Evolutionary conservation across 2,888 invertebrate species (phyloP), one percentile per base, ranked within the genome.

Genomic region (Xestoiulus laeticollis): DNA sequence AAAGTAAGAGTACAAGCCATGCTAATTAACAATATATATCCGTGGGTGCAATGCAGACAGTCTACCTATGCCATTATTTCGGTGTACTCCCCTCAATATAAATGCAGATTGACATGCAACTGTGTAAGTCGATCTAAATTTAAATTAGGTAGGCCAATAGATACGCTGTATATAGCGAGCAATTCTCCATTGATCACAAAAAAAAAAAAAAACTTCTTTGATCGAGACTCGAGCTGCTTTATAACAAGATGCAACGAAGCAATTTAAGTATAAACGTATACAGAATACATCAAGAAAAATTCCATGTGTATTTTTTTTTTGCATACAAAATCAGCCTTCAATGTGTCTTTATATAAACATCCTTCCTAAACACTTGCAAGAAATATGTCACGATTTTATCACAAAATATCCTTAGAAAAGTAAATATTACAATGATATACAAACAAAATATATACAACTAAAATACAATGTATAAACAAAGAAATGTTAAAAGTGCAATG

Each of bases 21-120:
- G 19, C 59, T 59, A 59, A 59, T 59, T 59, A 59, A 19, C 59
- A 59, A 19, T 59, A 59, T 59, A 59, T 59, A 59, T 59, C 59
- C 59, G 59, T n/a, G 59, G 59, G 59, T 59, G 59, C 59, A 59
- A 59, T 59, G n/a, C 19, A 59, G 59, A 22, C 59, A 59, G 59
- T 59, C 19, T 59, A 59, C 59, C 59, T 59, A 59, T 59, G n/a
- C 59, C 59, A 59, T n/a, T 59, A 59, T 59, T 59, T n/a, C 59
- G 59, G n/a, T 59, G 59, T 59, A 59, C 59, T 59, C 59, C n/a
- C 59, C 59, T 59, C 59, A 59, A 59, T 59, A 59, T 59, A 59
- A 59, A 59, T 59, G 59, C 59, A 59, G 59, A 59, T 59, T 59
- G 59, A 59, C 59, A n/a, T n/a, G 19, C 59, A 59, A 59, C n/a